Percentiles rank a stretch among this genome's conserved stretches.
These are phyloP conservation scores for Pelmatolapia mariae DNA, from an alignment of 2,113 vertebrate species.

Conservation along the genomic window DNA sequence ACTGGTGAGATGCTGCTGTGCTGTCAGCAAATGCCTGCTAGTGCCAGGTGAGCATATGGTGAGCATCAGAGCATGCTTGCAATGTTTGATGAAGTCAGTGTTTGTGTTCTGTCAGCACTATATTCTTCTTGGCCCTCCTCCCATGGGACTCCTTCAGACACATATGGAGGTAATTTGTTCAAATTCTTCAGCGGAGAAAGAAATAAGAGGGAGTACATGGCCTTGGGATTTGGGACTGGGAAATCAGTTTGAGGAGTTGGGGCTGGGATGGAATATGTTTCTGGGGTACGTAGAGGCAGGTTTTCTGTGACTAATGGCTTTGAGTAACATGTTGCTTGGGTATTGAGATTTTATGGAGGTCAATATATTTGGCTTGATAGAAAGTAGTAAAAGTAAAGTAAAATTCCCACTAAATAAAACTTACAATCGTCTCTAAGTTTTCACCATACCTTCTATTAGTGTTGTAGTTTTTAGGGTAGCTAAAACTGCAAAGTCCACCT, in stretches of 20 bases:
- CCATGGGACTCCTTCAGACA: constrained; percentile 54
- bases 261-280: neutral
- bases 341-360: neutral
- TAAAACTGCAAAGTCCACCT: neutral
- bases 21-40: constrained; percentile 12
- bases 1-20: constrained; percentile 1
- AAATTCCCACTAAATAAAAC: neutral
- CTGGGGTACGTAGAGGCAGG: neutral
- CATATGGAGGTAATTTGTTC: constrained; percentile 69
- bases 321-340: neutral
- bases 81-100: constrained; percentile 57
- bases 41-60: constrained; percentile 53
- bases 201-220: neutral
- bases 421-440: neutral
- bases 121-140: constrained; percentile 45
- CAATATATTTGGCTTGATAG: neutral
- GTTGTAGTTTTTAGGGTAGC: neutral
- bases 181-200: constrained; percentile 49
- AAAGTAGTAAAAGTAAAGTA: neutral
- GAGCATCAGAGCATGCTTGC: constrained; percentile 35
- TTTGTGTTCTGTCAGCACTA: constrained; percentile 67
- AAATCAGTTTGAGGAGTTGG: constrained; percentile 15
- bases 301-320: neutral
- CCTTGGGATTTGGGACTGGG: constrained; percentile 34
- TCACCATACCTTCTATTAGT: neutral